Evolutionary conservation across 2,888 invertebrate genomes (phyloP).

Genomic region (Boloria selene): DNA sequence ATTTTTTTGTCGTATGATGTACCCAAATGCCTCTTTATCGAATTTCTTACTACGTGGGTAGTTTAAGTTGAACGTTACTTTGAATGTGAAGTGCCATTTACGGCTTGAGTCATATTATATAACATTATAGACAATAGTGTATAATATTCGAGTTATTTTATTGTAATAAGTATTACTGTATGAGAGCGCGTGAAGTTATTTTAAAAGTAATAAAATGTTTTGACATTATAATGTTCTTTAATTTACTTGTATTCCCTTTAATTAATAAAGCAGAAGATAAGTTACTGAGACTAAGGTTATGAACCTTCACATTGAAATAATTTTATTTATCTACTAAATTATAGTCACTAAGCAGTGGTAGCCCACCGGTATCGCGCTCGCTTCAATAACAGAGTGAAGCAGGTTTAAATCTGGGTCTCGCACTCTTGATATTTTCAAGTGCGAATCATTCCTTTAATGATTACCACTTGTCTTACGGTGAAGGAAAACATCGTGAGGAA

Average conservation of each 20-base stretch:
- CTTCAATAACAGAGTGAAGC: too few relatives aligned
- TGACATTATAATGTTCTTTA: constrained; percentile 48
- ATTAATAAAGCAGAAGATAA: background rate
- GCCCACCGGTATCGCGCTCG: too few relatives aligned
- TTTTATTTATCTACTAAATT: too few relatives aligned
- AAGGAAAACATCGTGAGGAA: too few relatives aligned
- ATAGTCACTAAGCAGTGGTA: too few relatives aligned
- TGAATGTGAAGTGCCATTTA: constrained; percentile 60
- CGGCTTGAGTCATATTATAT: constrained; percentile 59
- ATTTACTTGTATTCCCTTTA: constrained; percentile 29
- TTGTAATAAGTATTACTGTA: constrained; percentile 75
- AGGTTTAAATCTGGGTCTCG: too few relatives aligned
- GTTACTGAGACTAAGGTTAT: too few relatives aligned
- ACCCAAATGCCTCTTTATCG: constrained; percentile 39
- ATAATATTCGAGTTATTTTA: constrained; percentile 50
- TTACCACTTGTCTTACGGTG: too few relatives aligned
- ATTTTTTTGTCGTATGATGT: constrained; percentile 10
- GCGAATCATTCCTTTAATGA: too few relatives aligned
- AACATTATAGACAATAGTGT: constrained; percentile 45
- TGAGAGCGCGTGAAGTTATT: constrained; percentile 66
- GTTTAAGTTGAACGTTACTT: constrained; percentile 39
- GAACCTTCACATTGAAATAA: too few relatives aligned
- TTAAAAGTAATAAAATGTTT: constrained; percentile 70
- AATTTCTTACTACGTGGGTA: constrained; percentile 29
- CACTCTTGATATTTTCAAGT: too few relatives aligned